Evolutionary conservation across 2,113 vertebrate genomes (phyloP), one percentile per base, ranked within the genome.

Genomic region (Sinocyclocheilus anophthalmus): DNA sequence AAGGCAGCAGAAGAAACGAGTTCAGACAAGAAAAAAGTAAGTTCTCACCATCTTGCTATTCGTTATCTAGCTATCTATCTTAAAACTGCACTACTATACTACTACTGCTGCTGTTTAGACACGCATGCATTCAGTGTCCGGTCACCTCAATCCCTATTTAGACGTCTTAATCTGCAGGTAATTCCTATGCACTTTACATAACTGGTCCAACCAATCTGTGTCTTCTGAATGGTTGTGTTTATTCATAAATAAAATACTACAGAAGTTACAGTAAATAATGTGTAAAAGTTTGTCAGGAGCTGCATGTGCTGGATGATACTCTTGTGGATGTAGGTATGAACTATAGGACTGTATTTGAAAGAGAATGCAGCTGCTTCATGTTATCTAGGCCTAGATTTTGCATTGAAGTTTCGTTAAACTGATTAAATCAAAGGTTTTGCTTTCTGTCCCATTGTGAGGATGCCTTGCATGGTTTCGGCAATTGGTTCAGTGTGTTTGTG

Each of bases 1-100:
- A 89, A 92, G 89, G 94, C 95, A 67, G 94, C 94, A 72, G 94
- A 94, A 76, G 93, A 94, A 80, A 91, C 90, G 7, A 92, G 42
- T 13, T 55, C 83, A 57, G 93, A 94, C 80, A 93, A 88, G 86
- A 94, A 90, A 91, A 94, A 93, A 85, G 94, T 94, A 59, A 42
- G 93, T 82, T 5, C 16, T 12, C 24, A 9, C 81, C 33, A 26
- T 53, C 2, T 48, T 50, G 7, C 33, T 26, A 26, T n/a, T 73
- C 20, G 5, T 45, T 55, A 55, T 55, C 53, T 55, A 55, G 16
- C 5, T 5, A 1, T 55, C 14, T 5, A 55, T 55, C 53, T 55
- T 5, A 18, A 55, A 55, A 18, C 50, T 53, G 50, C 50, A 6
- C 24, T 67, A 67, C 45, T 45, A 45, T 11, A 45, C 45, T 45